Base-by-base conservation (phyloP, 1,140 invertebrate genomes). In the Leptinotarsa defecta region DNA sequence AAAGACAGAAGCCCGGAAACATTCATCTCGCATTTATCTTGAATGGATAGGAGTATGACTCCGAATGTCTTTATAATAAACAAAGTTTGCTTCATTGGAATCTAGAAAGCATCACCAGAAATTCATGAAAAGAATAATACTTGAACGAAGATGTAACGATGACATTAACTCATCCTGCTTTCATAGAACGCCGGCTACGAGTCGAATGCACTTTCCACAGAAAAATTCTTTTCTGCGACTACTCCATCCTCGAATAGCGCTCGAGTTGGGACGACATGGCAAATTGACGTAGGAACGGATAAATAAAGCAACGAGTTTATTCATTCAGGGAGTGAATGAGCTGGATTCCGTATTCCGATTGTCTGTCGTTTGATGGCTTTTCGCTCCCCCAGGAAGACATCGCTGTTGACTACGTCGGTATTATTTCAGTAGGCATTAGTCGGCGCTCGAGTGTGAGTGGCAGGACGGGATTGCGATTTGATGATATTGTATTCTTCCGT, bases 311-410 rank as follows among this genome's bases (percentile, higher is more conserved):
- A 70, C 17, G 52, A 15, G 52, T 57, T 57, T 65, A 74, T 71
- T 73, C 68, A 69, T 74, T 74, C 71, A 64, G 22, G 24, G 74
- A 74, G 65, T 74, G 74, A 74, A 74, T 70, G 67, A 74, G 75
- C 48, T 27, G 75, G 68, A 76, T 76, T 76, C 73, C 61, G 71
- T 76, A 76, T 76, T 76, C 75, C 62, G 75, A 76, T 76, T 76
- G 75, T 76, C 75, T 76, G 71, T 43, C 57, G 73, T 15, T 76
- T 76, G 75, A 76, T 73, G 71, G 71, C 68, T 20, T 57, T 43
- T 20, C 48, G 61, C 57, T 73, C 75, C 75, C 75, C 57, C 52
- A 73, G 64, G 75, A 67, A 24, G 64, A 24, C 64, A 34, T 24
- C 64, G 20, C 20, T 24, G 64, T 24, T 65, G 64, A 24, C 64